These are phyloP conservation scores for Brachionus calyciflorus DNA, from an alignment of 1,140 invertebrate species.

Conservation along the genomic window DNA sequence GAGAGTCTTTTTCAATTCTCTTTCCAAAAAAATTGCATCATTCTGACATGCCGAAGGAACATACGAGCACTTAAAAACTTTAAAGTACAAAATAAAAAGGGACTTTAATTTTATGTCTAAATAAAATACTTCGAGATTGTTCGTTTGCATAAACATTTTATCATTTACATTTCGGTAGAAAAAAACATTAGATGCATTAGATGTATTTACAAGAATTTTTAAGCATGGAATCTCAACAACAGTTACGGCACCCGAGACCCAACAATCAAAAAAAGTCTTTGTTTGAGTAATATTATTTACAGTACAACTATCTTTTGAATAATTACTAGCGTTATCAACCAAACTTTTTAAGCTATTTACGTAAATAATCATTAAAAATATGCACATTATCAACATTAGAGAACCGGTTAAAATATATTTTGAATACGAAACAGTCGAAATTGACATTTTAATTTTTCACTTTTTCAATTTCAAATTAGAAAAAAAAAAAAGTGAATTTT, in stretches of 20 bases:
- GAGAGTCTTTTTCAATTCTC: background rate
- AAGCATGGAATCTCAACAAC: background rate
- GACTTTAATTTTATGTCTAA: background rate
- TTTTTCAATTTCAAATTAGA: too few relatives aligned
- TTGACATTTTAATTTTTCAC: background rate
- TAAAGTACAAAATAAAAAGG: background rate
- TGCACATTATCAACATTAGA: background rate
- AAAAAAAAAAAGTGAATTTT: too few relatives aligned
- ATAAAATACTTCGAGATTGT: background rate
- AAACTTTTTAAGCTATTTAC: background rate
- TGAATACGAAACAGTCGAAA: background rate
- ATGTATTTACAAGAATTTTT: constrained; percentile 3
- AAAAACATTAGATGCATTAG: background rate
- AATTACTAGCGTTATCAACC: background rate
- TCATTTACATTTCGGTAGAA: background rate
- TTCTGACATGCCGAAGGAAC: constrained; percentile 10
- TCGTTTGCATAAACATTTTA: background rate
- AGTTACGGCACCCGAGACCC: background rate
- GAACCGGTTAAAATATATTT: constrained; percentile 23
- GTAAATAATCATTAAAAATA: constrained; percentile 14
- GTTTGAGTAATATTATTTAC: background rate
- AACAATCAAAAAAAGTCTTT: background rate
- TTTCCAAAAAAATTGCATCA: background rate
- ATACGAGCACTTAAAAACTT: constrained; percentile 30
- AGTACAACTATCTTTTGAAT: background rate